Percentiles rank a stretch among this genome's conserved stretches.
Evolutionary conservation across 2,113 vertebrate species (phyloP).

Genomic region (Campylorhamphus procurvoides): DNA sequence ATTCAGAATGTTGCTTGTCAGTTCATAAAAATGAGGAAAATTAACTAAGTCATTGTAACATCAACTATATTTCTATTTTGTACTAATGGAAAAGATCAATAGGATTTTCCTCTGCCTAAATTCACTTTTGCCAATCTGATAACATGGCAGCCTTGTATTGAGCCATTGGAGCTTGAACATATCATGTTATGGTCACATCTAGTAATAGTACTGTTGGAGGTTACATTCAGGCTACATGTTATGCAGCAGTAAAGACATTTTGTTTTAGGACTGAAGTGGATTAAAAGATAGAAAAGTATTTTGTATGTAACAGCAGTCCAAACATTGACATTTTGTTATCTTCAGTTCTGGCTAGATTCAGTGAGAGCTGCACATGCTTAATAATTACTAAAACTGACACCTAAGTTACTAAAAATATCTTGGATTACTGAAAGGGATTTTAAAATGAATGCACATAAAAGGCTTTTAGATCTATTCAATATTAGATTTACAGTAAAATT

Average conservation of each 20-base stretch:
- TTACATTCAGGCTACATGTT: background rate
- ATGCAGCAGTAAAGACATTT: background rate
- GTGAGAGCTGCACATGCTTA: background rate
- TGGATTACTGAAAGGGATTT: background rate
- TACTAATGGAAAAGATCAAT: background rate
- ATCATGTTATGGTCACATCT: background rate
- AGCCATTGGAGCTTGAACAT: background rate
- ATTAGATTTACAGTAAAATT: background rate
- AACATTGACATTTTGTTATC: background rate
- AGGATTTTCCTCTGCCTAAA: constrained; percentile 13
- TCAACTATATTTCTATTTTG: background rate
- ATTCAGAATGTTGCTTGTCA: background rate
- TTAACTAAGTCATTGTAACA: background rate
- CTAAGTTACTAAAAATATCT: background rate
- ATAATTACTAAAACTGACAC: background rate
- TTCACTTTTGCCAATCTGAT: background rate
- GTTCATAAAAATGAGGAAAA: background rate
- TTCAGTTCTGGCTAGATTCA: background rate
- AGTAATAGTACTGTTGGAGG: background rate
- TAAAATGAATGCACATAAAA: background rate
- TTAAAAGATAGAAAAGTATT: background rate
- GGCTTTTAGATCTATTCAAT: background rate
- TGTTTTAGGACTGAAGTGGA: background rate
- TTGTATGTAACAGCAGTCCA: background rate
- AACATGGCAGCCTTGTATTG: background rate